Evolutionary conservation across 64 coral and sea anemone genomes (phyloP), one percentile per base, ranked within the genome.

Genomic region (Hydrozoanthus tunicans): DNA sequence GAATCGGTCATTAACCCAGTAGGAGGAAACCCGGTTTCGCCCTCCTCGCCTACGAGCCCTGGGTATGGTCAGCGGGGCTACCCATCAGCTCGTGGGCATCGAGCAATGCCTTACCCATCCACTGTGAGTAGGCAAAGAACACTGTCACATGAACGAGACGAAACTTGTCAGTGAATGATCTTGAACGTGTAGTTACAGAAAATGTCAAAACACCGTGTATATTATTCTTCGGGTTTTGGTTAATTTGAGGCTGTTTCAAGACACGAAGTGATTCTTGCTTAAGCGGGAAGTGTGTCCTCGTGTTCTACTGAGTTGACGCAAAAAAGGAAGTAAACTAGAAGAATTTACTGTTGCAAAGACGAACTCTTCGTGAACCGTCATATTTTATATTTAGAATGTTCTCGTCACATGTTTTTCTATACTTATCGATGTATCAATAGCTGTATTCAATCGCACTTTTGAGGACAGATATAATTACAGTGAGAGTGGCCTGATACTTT

Each of bases 141-240:
- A 88, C 23, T 88, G 56, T 88, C 84, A 32, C 84, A 88, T 71
- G 84, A 88, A 27, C 84, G 74, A 9, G 84, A 88, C 66, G 68
- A 88, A 59, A 88, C 27, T 59, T 68, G 69, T 8, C 23, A 73
- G 55, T 88, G 57, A 58, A 52, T 51, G 15, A 9, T 56, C 6
- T 26, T 26, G 32, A 62, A 65, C 6, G 11, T 10, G 63, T 65
- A 20, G 20, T 20, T 20, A 20, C 20, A 20, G 20, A 20, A 20
- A 20, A 20, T 20, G 20, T 20, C 20, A 20, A 20, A 20, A 20
- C 20, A 20, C 20, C 20, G 20, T 20, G 32, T 43, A 2, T 43
- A 1, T 43, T 43, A 43, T 2, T 43, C 32, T 43, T 43, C 32
- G 0, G 32, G 32, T 43, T 43, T 2, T 43, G 32, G 32, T 43